phyloP scores from a whole-genome alignment of 2,888 invertebrate genomes.

The Craniophora ligustri region DNA sequence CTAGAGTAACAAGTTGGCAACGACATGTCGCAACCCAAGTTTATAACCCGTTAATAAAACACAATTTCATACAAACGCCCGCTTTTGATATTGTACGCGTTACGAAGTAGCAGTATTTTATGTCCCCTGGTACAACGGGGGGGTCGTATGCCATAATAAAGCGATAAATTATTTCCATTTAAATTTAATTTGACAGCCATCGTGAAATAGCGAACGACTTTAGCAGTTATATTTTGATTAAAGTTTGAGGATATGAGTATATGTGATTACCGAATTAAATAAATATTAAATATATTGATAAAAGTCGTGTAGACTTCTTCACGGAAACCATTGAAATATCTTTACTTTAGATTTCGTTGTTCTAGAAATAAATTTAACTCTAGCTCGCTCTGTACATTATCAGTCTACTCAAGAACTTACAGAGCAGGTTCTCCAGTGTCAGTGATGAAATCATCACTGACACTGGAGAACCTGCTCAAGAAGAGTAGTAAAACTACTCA shows the following conservation, averaged over 20 bases:
- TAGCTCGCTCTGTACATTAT: too few relatives aligned
- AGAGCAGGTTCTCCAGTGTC: too few relatives aligned
- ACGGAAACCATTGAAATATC: too few relatives aligned
- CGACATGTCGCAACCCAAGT: constrained; percentile 81
- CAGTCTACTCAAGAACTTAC: too few relatives aligned
- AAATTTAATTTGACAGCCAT: constrained; percentile 87
- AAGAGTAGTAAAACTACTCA: constrained; percentile 10
- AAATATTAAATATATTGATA: too few relatives aligned
- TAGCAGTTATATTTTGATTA: constrained; percentile 77
- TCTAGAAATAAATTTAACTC: too few relatives aligned
- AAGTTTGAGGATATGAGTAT: constrained; percentile 70
- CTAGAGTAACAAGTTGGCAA: constrained; percentile 82
- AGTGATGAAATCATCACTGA: too few relatives aligned
- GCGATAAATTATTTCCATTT: constrained; percentile 86
- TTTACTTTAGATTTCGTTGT: too few relatives aligned
- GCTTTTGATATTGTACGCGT: constrained; percentile 72
- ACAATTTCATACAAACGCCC: constrained; percentile 83
- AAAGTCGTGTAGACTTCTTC: too few relatives aligned
- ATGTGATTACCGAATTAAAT: constrained; percentile 15
- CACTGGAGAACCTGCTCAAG: too few relatives aligned
- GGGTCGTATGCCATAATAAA: constrained; percentile 84
- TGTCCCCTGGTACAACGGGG: constrained; percentile 81
- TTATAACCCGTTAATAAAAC: constrained; percentile 88
- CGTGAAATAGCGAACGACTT: constrained; percentile 77
- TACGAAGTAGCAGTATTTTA: constrained; percentile 83